These are phyloP conservation scores for Schizaphis graminum DNA, from an alignment of 2,888 invertebrate species.

Conservation along the genomic window DNA sequence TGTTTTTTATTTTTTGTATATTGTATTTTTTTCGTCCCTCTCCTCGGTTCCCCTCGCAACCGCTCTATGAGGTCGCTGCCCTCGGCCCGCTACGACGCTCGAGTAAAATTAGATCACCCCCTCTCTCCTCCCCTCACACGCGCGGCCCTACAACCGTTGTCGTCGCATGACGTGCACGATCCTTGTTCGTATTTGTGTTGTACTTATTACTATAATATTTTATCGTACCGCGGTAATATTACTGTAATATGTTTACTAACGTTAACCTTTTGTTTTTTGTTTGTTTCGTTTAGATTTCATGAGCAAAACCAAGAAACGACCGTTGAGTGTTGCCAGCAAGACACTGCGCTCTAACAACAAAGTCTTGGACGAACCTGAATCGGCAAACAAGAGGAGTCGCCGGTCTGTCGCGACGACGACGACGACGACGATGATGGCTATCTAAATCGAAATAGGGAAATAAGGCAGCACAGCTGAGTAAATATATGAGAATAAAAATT, in stretches of 20 bases:
- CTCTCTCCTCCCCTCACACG: background rate
- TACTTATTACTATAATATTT: background rate
- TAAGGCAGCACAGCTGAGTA: conserved; percentile 26
- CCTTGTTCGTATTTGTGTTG: background rate
- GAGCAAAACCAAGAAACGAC: conserved; percentile 52
- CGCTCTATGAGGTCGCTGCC: conserved; percentile 55
- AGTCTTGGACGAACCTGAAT: background rate
- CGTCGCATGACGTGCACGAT: background rate
- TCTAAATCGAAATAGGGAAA: conserved; percentile 38
- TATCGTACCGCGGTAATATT: background rate
- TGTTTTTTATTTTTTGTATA: background rate
- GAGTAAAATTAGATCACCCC: conserved; percentile 56
- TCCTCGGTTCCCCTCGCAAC: background rate
- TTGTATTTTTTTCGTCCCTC: background rate
- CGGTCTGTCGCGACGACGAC: conserved; percentile 23
- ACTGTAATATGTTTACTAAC: background rate
- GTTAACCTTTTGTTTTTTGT: background rate
- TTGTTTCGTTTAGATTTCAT: conserved; percentile 43
- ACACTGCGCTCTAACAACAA: conserved; percentile 33
- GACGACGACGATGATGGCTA: conserved; percentile 32
- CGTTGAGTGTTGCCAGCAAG: background rate
- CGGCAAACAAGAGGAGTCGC: conserved; percentile 38
- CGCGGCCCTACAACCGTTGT: background rate
- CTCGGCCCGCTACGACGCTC: conserved; percentile 26
- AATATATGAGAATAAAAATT: conserved; percentile 19